Base-by-base conservation (phyloP, 2,888 invertebrate species). In the Anthophora plumipes region DNA sequence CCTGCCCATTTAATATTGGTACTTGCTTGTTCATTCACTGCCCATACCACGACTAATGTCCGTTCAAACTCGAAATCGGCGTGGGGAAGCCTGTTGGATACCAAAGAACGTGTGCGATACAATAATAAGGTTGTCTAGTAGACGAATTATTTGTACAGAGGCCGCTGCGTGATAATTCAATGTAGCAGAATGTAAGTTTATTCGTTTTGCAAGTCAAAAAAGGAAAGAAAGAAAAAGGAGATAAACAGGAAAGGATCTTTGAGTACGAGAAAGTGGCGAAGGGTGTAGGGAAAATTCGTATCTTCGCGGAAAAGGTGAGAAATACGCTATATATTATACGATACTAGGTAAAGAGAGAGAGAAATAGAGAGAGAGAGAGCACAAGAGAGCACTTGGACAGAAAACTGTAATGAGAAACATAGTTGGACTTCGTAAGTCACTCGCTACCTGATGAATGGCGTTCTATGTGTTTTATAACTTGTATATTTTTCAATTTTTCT, bases 21-120 rank as follows among this genome's bases (percentile, higher is more conserved):
- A 84, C 73, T 89, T 80, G 84, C 79, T 88, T 86, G 78, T 88
- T 86, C 87, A 86, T 84, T 91, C 91, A 91, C 91, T 92, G 91
- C 91, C 91, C 85, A 85, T 85, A 79, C 71, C 76, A 78, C 84
- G 81, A 88, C 76, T 85, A 87, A 82, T 82, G 73, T 83, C 83
- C 79, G 77, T 83, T 83, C 82, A 78, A 80, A 80, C 59, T 79
- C 74, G 81, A 79, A 61, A 82, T 80, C 72, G 41, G 55, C 69
- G 80, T 79, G 81, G 76, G 67, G 72, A 80, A 83, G 66, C 71
- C 77, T 85, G 85, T 88, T 84, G 88, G 85, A 87, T 86, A 89
- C 89, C 91, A 88, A 90, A 89, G 86, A 83, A 75, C 54, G 41
- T 61, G 73, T 69, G 83, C 77, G 77, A 80, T 68, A 70, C 77